Base-by-base conservation (phyloP, 2,888 invertebrate species). In the Xanthorhoe spadicearia region DNA sequence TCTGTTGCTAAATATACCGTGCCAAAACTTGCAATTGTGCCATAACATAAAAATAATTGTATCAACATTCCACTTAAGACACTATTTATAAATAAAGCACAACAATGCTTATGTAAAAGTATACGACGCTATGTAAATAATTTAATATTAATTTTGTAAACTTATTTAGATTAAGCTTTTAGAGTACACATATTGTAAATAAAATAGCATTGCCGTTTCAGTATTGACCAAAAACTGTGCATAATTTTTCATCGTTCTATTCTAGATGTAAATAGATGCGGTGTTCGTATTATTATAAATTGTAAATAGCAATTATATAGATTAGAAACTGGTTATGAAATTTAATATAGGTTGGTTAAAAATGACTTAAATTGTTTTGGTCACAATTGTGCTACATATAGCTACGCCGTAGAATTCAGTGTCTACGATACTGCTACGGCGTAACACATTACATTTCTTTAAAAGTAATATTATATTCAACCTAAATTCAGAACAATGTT, bases 191-290 rank as follows among this genome's bases (percentile, higher is more conserved):
- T 69, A 65, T 64, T 80, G 77, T 81, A 81, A 75, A 81, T 80
- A 82, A 58, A 63, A 50, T 67, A 72, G 63, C 72, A 78, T 84
- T 80, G 74, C 84, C 85, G 78, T 78, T 75, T 68, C 88, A 89
- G 87, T 91, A 88, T 89, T 73, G 88, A 90, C 87, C 86, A 89
- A 87, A 75, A 77, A 77, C 83, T 88, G 85, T 89, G 80, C 82
- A 86, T 84, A 78, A 78, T 66, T 77, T 77, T 79, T 71, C 68
- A 59, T 53, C 19, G 58, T 56, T 57, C 56, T 59, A 69, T 60
- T 51, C 35, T 72, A 73, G 64, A 69, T 82, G 79, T 82, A 80
- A 74, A 81, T 82, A 81, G 64, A 62, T 61, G 69, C 18, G 72
- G 70, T 83, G 86, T 87, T 83, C 72, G 80, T 82, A 74, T 64